Percentiles rank a stretch among this genome's conserved stretches.
Evolutionary conservation across 2,888 invertebrate genomes (phyloP).

Genomic region (Drosophila anceps): DNA sequence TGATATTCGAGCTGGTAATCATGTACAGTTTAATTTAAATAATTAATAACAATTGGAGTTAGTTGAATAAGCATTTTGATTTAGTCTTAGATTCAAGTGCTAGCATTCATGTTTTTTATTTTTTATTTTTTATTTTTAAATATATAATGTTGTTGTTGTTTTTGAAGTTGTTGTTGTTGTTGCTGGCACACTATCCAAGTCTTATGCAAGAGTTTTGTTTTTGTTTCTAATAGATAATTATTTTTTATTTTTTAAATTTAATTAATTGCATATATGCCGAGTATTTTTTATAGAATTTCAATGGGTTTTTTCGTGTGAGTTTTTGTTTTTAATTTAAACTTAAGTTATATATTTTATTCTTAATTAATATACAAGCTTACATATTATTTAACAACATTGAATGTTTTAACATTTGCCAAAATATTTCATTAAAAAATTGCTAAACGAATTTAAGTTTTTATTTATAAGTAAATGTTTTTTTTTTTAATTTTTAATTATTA

Average conservation of each 20-base stretch:
- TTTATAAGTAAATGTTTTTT: slow-evolving; percentile 4
- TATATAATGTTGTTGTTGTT: slow-evolving; percentile 24
- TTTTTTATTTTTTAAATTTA: slow-evolving; percentile 48
- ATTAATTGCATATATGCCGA: slow-evolving; percentile 67
- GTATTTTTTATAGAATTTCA: slow-evolving; percentile 73
- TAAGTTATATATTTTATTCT: slow-evolving; percentile 18
- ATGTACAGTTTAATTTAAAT: slow-evolving; percentile 73
- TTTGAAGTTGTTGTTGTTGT: slow-evolving; percentile 25
- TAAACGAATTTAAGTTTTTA: slow-evolving; percentile 22
- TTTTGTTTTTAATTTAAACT: slow-evolving; percentile 17
- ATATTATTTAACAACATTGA: slow-evolving; percentile 85
- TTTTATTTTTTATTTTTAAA: slow-evolving; percentile 30
- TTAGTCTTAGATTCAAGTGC: slow-evolving; percentile 38
- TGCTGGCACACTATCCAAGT: slow-evolving; percentile 85
- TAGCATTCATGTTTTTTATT: slow-evolving; percentile 34
- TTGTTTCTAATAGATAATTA: slow-evolving; percentile 32
- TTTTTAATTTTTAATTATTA: slow-evolving; percentile 1
- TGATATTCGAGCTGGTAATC: slow-evolving; percentile 31
- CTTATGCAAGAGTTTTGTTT: slow-evolving; percentile 66
- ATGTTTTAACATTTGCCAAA: slow-evolving; percentile 81
- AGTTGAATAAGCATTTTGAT: slow-evolving; percentile 54
- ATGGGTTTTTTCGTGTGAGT: slow-evolving; percentile 61
- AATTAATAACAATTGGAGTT: slow-evolving; percentile 73
- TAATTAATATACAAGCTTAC: slow-evolving; percentile 83
- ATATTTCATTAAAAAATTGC: slow-evolving; percentile 33